A percentile compares a stretch with the other conserved stretches of the same genome.
Evolutionary conservation across 2,888 invertebrate species (phyloP).

Genomic region (Eumacrocentrus americanus): DNA sequence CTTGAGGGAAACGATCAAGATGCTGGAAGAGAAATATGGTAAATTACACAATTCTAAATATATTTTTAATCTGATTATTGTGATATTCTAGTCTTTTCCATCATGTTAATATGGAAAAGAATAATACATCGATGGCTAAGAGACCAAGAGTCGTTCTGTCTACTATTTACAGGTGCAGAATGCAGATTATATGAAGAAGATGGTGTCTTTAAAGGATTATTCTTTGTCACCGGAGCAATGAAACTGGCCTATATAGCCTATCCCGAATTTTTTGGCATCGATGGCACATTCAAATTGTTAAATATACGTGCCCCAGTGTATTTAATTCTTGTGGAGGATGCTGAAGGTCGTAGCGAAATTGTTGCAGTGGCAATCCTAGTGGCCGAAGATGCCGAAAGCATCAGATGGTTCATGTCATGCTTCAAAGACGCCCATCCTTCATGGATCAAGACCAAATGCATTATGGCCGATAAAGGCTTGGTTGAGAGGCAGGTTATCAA

Average conservation of each 20-base stretch:
- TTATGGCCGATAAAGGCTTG: conserved; percentile 39
- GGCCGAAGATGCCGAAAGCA: conserved; percentile 28
- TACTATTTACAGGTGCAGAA: conserved; percentile 11
- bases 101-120: too few relatives aligned
- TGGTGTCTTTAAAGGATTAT: conserved; percentile 25
- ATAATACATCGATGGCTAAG: too few relatives aligned
- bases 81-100: too few relatives aligned
- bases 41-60: neutral
- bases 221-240: conserved; percentile 29
- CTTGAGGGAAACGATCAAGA: conserved; percentile 7
- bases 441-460: conserved; percentile 28
- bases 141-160: too few relatives aligned
- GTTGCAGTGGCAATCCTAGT: conserved; percentile 9
- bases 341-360: conserved; percentile 31
- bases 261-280: conserved; percentile 36
- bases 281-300: conserved; percentile 32
- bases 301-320: conserved; percentile 25
- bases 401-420: neutral
- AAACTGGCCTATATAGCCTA: conserved; percentile 29
- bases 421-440: conserved; percentile 15
- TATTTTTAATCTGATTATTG: neutral
- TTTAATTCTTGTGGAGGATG: conserved; percentile 1
- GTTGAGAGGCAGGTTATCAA: conserved; percentile 31
- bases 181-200: conserved; percentile 19
- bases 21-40: conserved; percentile 19